phyloP scores from a whole-genome alignment of 2,797 vertebrate genomes.

The Spinus olivaceus region DNA sequence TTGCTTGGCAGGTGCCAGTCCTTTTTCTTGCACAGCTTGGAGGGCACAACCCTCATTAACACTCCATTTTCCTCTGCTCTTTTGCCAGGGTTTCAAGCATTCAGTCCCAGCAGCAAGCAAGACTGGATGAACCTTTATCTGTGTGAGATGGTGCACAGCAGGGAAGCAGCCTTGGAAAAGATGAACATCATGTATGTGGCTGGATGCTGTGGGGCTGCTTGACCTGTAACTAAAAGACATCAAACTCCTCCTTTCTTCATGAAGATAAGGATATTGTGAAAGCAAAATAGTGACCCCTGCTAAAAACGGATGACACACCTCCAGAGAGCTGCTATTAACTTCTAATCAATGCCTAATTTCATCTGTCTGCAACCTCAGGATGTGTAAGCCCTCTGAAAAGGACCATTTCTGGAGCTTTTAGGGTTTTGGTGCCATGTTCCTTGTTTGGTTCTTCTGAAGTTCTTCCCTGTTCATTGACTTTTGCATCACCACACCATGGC shows the following conservation, averaged over 20 bases:
- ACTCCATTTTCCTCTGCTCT: background rate
- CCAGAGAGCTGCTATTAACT: background rate
- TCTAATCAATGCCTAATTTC: background rate
- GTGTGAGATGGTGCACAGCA: background rate
- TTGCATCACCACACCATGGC: fast-evolving
- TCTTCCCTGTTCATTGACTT: background rate
- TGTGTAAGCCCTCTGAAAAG: background rate
- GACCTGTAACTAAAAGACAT: background rate
- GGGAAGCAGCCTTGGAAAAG: background rate
- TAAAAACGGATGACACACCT: background rate
- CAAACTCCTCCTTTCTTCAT: background rate
- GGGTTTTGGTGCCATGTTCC: background rate
- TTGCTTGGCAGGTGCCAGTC: background rate
- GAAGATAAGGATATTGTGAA: background rate
- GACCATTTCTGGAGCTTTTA: background rate
- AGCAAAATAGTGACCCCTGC: background rate
- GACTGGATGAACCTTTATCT: background rate
- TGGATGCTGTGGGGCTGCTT: background rate
- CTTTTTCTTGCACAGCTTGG: background rate
- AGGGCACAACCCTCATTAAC: background rate
- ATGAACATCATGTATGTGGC: background rate
- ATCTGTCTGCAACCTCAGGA: background rate
- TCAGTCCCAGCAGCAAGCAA: background rate
- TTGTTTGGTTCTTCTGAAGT: background rate
- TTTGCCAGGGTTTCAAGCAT: background rate